Conservation (phyloP, 2,888 invertebrate genomes). For the Galerucella calmariensis region DNA sequence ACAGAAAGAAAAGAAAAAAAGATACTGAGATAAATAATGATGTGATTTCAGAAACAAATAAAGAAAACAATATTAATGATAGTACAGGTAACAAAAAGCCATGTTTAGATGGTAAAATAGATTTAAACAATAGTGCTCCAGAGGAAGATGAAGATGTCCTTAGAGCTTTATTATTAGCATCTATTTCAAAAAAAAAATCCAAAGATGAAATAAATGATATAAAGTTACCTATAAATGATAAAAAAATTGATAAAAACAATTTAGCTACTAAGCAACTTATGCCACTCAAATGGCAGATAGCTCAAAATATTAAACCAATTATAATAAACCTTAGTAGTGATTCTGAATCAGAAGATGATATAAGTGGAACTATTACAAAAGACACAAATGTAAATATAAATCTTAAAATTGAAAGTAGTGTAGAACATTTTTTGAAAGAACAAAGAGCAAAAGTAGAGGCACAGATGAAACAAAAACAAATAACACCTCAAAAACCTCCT, state of each 20-base stretch:
- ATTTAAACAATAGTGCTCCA: conserved; percentile 37
- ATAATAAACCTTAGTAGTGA: conserved; percentile 61
- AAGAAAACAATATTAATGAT: conserved; percentile 51
- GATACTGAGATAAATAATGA: conserved; percentile 32
- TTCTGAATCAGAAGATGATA: conserved; percentile 58
- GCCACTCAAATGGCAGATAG: conserved; percentile 32
- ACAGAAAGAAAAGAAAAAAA: conserved; percentile 66
- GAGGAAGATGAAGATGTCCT: conserved; percentile 74
- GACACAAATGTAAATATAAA: conserved; percentile 15
- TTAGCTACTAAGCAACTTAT: conserved; percentile 12
- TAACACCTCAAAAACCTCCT: conserved; percentile 19
- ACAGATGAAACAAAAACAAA: conserved; percentile 36
- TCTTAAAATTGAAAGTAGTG: conserved; percentile 48
- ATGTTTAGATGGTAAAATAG: conserved; percentile 28
- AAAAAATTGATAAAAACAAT: background rate
- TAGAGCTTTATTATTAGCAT: conserved; percentile 70
- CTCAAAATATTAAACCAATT: conserved; percentile 59
- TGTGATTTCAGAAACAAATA: conserved; percentile 48
- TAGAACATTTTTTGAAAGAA: conserved; percentile 61
- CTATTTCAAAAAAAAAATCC: conserved; percentile 70
- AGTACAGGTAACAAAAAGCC: conserved; percentile 56
- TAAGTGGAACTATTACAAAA: conserved; percentile 19
- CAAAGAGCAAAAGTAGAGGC: conserved; percentile 62
- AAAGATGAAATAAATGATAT: conserved; percentile 30
- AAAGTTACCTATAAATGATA: background rate